Evolutionary conservation across 2,113 vertebrate species (phyloP), one percentile per base, ranked within the genome.

Genomic region (Mesocricetus auratus): DNA sequence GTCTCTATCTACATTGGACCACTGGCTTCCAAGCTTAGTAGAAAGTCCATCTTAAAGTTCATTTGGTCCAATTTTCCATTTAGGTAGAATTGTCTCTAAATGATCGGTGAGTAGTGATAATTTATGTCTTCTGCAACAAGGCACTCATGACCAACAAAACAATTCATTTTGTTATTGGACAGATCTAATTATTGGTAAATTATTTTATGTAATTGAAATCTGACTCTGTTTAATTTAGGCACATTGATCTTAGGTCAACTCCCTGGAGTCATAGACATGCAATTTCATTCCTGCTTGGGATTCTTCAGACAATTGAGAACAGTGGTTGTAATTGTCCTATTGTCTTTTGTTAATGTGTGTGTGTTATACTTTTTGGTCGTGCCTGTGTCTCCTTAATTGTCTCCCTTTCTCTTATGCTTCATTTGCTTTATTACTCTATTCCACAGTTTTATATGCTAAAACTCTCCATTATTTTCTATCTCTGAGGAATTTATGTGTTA

Each of bases 121-220:
- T 88, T 81, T 39, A 1, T 87, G 58, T 89, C 17, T 89, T 96
- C 2, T 15, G 53, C 91, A 73, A 89, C 42, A 79, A 69, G 66
- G 58, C n/a, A 17, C 33, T 93, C 8, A 10, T 56, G 62, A 85
- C 29, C 26, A 62, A 77, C 29, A 45, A 81, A 81, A 79, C n/a
- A 92, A 86, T 47, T 91, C n/a, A 88, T 90, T 81, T 93, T 88
- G 68, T 89, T 96, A 8, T 81, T 93, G 79, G 79, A 47, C 31
- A 94, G 73, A 92, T 66, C 71, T 81, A 96, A 94, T 93, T 93
- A 69, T 90, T 96, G 82, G 96, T 94, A 92, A 95, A 78, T 94
- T 78, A 56, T 69, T 86, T 96, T 93, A 89, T 78, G 71, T 93
- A 50, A 69, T 93, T 95, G 96, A 96, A 96, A 94, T 60, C 64